Conservation (phyloP, 2,113 vertebrate species). For the Lepus americanus region DNA sequence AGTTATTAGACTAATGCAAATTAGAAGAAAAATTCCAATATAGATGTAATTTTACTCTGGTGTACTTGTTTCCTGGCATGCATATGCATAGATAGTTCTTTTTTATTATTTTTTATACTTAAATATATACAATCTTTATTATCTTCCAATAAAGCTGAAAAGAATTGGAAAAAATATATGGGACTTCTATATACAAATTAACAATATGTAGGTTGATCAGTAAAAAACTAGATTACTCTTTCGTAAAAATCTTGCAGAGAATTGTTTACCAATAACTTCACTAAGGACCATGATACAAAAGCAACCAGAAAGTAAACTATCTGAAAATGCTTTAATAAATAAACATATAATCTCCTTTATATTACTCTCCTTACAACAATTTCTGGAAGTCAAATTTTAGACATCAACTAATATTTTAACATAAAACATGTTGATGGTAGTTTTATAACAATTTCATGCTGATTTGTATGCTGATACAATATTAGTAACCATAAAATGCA, state of each 20-base stretch:
- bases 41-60: neutral
- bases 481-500: neutral
- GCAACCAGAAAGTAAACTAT: neutral
- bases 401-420: too few relatives aligned
- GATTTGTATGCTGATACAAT: neutral
- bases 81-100: neutral
- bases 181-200: neutral
- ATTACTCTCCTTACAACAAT: too few relatives aligned
- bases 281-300: neutral
- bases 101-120: neutral
- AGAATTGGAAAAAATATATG: neutral
- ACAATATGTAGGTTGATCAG: neutral
- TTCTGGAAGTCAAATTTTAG: too few relatives aligned
- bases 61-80: neutral
- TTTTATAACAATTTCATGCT: too few relatives aligned
- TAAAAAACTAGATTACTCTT: neutral
- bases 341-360: too few relatives aligned
- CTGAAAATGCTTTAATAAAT: too few relatives aligned
- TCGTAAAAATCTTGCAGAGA: neutral
- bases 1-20: conserved; percentile 6
- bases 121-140: neutral
- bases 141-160: neutral
- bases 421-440: too few relatives aligned
- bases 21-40: neutral
- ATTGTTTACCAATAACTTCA: neutral